phyloP scores from a whole-genome alignment of 2,113 vertebrate genomes.

The human region GRCh38 chr13:113182001-113182500 shows the following conservation, averaged over 20 bases:
- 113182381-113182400: not conserved
- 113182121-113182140: too few species aligned
- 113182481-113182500: not conserved
- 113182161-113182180: not conserved
- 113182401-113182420: not conserved
- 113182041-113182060: too few species aligned
- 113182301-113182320: too few species aligned
- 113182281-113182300: too few species aligned
- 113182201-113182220: not conserved
- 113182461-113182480: not conserved
- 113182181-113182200: not conserved
- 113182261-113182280: not conserved
- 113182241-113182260: not conserved
- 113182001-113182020: too few species aligned
- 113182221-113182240: not conserved
- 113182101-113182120: not conserved
- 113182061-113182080: too few species aligned
- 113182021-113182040: not conserved
- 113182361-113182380: too few species aligned
- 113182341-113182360: not conserved
- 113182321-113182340: not conserved
- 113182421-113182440: not conserved
- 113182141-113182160: not conserved
- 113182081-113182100: not conserved
- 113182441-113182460: too few species aligned